phyloP scores from a whole-genome alignment of 2,888 invertebrate species.

The Dichetophora obliterata region DNA sequence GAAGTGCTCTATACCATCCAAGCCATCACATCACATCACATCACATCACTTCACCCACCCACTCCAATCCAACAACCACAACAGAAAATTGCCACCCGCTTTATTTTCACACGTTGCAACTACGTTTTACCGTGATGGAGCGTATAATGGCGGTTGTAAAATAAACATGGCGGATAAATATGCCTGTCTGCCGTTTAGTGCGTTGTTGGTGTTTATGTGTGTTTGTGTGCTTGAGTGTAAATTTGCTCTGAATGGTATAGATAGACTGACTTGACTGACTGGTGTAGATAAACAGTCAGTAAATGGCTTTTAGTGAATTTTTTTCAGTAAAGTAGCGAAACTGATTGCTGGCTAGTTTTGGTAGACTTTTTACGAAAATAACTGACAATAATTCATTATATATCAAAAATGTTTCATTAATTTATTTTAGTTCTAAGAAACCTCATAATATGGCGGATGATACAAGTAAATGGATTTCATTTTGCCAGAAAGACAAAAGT shows the following conservation, averaged over 20 bases:
- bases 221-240: constrained; percentile 24
- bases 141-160: constrained; percentile 51
- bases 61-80: background rate
- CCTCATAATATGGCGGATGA: too few species aligned
- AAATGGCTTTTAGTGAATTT: background rate
- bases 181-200: constrained; percentile 43
- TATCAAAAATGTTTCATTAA: too few species aligned
- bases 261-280: constrained; percentile 18
- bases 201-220: constrained; percentile 27
- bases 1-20: background rate
- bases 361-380: too few species aligned
- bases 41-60: too few species aligned
- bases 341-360: too few species aligned
- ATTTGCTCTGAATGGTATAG: constrained; percentile 29
- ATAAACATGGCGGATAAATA: constrained; percentile 51
- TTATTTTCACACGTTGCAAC: background rate
- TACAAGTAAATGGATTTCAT: too few species aligned
- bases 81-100: background rate
- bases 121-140: constrained; percentile 36
- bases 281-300: constrained; percentile 37
- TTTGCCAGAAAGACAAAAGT: too few species aligned
- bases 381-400: too few species aligned
- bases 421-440: too few species aligned
- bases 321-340: too few species aligned
- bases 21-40: background rate